Conservation (phyloP, 2,113 vertebrate species). For the Salvelinus alpinus region DNA sequence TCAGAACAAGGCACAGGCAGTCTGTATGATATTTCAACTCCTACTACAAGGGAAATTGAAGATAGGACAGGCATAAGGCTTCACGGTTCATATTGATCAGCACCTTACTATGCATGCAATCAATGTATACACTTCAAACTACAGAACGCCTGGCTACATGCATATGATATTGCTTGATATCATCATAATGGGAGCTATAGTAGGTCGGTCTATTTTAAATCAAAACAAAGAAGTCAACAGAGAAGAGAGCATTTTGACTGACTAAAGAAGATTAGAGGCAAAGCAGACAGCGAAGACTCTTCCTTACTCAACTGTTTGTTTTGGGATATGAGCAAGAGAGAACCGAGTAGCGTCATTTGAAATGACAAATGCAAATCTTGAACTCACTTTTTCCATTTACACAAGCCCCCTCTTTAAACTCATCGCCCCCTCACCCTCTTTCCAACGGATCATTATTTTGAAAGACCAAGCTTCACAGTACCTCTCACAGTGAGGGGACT, state of each 20-base stretch:
- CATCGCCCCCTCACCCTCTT: too few species aligned
- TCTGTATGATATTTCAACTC: background rate
- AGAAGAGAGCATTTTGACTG: too few species aligned
- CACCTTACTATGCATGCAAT: too few species aligned
- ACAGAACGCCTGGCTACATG: too few species aligned
- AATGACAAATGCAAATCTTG: background rate
- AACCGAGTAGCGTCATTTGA: background rate
- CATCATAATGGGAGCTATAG: too few species aligned
- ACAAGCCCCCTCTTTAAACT: background rate
- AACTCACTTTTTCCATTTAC: background rate
- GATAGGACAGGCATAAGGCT: slow-evolving; percentile 12
- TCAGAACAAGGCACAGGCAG: background rate
- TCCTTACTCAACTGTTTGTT: background rate
- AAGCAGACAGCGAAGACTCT: background rate
- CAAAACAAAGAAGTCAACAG: background rate
- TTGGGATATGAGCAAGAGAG: background rate
- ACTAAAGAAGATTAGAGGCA: background rate
- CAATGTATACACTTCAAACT: too few species aligned
- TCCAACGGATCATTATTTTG: too few species aligned
- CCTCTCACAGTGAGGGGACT: too few species aligned
- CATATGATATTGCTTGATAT: too few species aligned
- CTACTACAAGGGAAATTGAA: slow-evolving; percentile 25
- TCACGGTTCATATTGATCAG: background rate
- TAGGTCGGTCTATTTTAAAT: background rate
- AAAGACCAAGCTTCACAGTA: too few species aligned